Conservation (phyloP, 1,140 invertebrate species). For the Diorhabda elongata region DNA sequence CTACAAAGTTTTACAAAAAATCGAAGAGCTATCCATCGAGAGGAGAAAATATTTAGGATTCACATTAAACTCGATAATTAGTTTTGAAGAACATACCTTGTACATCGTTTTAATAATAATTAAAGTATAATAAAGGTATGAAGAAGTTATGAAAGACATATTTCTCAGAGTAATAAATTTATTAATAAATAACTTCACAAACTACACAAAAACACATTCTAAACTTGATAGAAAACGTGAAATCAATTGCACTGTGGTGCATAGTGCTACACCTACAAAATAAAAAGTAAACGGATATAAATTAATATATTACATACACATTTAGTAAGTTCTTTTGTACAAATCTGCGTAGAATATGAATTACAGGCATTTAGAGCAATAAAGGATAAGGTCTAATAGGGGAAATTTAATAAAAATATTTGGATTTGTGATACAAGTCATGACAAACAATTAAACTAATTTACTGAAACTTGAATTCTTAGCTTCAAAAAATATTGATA, state of each 20-base stretch:
- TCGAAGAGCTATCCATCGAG: no score
- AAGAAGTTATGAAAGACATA: background rate
- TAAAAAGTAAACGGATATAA: constrained; percentile 4
- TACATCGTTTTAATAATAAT: no score
- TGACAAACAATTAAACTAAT: background rate
- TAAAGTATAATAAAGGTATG: no score
- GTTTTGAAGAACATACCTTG: no score
- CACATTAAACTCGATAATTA: no score
- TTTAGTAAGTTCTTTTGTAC: background rate
- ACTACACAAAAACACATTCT: constrained; percentile 17
- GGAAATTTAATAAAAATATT: no score
- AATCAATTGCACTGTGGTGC: constrained; percentile 15
- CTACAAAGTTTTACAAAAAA: no score
- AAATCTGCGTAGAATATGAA: background rate
- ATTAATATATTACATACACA: constrained; percentile 2
- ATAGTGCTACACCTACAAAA: constrained; percentile 12
- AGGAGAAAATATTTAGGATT: no score
- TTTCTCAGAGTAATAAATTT: constrained; percentile 8
- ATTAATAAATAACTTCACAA: constrained; percentile 16
- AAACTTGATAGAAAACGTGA: constrained; percentile 12
- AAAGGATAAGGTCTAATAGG: no score
- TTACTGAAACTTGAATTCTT: background rate
- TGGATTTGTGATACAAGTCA: no score
- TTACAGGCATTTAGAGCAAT: no score
- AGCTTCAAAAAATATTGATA: background rate